Evolutionary conservation across 2,113 vertebrate genomes (phyloP).

Genomic region (Caranx melampygus): DNA sequence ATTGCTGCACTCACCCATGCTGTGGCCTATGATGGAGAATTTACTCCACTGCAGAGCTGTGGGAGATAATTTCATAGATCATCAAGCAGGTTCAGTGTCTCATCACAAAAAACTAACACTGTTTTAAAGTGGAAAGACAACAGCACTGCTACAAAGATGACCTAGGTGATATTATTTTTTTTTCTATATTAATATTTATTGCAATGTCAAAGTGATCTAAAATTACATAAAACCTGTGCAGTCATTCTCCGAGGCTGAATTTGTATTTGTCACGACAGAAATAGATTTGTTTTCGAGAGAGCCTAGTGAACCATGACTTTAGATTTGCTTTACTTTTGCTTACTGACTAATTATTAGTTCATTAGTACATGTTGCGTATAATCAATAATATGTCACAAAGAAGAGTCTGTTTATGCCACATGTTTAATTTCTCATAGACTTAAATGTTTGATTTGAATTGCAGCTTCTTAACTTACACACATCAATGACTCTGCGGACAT

Average conservation of each 20-base stretch:
- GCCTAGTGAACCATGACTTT: not conserved
- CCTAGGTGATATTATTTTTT: not conserved
- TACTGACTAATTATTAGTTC: no score
- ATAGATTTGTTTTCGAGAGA: not conserved
- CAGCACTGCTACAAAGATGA: conserved; percentile 5
- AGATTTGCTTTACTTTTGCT: no score
- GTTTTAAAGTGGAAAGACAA: conserved; percentile 35
- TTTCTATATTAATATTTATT: not conserved
- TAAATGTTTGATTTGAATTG: not conserved
- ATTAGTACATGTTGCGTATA: no score
- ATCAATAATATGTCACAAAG: no score
- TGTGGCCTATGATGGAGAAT: conserved; percentile 92
- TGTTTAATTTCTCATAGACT: not conserved
- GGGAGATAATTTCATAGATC: conserved; percentile 78
- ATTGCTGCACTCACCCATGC: conserved; percentile 89
- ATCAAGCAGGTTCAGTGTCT: conserved; percentile 62
- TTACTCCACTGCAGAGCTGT: conserved; percentile 90
- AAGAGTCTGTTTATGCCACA: no score
- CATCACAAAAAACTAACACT: conserved; percentile 44
- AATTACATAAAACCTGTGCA: not conserved
- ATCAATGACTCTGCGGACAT: conserved; percentile 84
- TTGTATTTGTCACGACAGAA: not conserved
- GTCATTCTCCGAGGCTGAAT: not conserved
- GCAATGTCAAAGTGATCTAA: not conserved
- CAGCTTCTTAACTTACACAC: conserved; percentile 50